Conservation (phyloP, 1,140 invertebrate species). For the Metopolophium dirhodum region DNA sequence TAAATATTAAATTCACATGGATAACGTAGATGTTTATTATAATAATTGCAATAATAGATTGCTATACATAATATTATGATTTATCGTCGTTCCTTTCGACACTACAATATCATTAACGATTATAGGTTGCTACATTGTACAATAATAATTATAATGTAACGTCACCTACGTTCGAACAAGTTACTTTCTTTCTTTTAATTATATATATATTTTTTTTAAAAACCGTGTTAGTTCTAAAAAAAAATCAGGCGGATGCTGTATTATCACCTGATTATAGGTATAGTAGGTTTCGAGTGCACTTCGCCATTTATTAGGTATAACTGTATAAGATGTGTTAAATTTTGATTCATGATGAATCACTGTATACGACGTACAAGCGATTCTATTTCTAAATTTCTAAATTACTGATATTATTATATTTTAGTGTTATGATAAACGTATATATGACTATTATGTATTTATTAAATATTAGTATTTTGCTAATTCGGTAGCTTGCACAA, state of each 20-base stretch:
- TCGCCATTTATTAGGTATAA: background rate
- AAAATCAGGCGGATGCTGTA: background rate
- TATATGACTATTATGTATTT: background rate
- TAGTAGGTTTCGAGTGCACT: background rate
- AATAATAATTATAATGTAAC: background rate
- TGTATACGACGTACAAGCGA: background rate
- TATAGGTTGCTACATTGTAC: background rate
- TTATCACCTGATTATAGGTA: background rate
- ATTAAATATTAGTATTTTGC: background rate
- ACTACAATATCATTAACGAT: background rate
- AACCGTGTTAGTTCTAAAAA: background rate
- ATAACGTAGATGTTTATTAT: background rate
- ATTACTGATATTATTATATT: too few species aligned
- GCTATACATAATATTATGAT: background rate
- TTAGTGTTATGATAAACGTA: too few species aligned
- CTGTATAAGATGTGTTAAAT: background rate
- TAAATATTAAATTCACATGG: constrained; percentile 11
- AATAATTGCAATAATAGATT: constrained; percentile 12
- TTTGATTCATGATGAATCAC: background rate
- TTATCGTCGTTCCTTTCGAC: background rate
- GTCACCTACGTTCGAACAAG: background rate
- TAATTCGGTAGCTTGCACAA: background rate
- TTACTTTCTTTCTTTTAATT: background rate
- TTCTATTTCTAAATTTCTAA: background rate
- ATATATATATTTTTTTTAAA: background rate